Evolutionary conservation across 2,797 vertebrate genomes (phyloP).

Genomic region (Chelon auratus): DNA sequence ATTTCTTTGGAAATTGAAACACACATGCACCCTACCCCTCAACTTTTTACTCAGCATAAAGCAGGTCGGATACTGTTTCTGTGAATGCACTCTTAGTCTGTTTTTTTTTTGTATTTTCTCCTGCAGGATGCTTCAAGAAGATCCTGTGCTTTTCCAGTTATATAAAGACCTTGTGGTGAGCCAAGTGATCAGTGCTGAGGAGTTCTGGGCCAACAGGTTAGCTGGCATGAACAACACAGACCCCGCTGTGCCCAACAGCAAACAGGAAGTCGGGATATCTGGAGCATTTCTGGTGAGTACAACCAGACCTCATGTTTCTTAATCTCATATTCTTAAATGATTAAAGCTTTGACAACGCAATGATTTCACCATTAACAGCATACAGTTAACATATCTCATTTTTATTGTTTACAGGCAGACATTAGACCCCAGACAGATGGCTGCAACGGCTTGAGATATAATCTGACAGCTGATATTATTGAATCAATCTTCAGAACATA

Average conservation of each 20-base stretch:
- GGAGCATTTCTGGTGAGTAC: constrained; percentile 95
- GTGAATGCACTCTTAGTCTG: not conserved
- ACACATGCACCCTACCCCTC: no score
- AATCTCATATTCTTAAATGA: not conserved
- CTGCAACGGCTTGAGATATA: constrained; percentile 97
- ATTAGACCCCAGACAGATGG: constrained; percentile 98
- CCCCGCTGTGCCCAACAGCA: constrained; percentile 84
- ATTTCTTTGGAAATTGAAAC: no score
- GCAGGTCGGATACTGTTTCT: not conserved
- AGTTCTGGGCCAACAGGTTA: constrained; percentile 98
- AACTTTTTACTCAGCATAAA: not conserved
- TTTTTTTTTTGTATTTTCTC: not conserved
- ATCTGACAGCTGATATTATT: constrained; percentile 97
- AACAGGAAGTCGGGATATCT: constrained; percentile 98
- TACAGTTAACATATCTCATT: not conserved
- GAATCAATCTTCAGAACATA: constrained; percentile 99
- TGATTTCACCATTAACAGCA: not conserved
- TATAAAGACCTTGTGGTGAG: constrained; percentile 99
- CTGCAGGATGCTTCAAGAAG: constrained; percentile 98
- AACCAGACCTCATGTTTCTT: not conserved
- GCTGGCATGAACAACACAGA: constrained; percentile 89
- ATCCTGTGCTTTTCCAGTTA: constrained; percentile 97
- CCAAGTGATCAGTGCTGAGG: constrained; percentile 98
- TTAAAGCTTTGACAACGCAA: not conserved
- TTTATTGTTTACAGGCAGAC: constrained; percentile 89